Percentiles rank a stretch among this genome's conserved stretches.
phyloP scores from a whole-genome alignment of 2,888 invertebrate genomes.

The Synergus laeviventris region DNA sequence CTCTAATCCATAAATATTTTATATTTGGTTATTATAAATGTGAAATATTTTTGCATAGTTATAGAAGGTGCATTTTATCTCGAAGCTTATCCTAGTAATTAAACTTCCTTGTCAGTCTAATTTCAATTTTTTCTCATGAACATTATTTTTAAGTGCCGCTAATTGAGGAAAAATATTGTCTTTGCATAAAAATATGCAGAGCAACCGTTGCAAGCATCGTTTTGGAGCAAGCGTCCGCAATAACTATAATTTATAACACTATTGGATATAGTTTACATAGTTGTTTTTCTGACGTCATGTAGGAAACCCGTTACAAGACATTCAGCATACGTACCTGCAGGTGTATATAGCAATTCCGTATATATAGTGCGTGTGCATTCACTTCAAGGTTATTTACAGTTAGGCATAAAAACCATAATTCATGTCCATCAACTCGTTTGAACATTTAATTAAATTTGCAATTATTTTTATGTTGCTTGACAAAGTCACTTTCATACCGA shows the following conservation, averaged over 20 bases:
- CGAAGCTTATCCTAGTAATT: not conserved
- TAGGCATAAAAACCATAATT: not conserved
- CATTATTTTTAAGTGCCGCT: not conserved
- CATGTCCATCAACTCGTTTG: not conserved
- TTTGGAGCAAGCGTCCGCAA: not conserved
- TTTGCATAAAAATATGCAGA: not conserved
- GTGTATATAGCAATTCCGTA: constrained; percentile 12
- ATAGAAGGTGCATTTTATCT: not conserved
- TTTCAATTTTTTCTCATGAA: not conserved
- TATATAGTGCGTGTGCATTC: not conserved
- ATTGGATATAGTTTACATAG: constrained; percentile 24
- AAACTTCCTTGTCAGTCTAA: not conserved
- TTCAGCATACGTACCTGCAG: not conserved
- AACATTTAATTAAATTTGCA: not conserved
- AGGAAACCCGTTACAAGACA: constrained; percentile 14
- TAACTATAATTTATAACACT: constrained; percentile 26
- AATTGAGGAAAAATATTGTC: not conserved
- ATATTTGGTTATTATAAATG: too few relatives aligned
- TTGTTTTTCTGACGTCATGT: constrained; percentile 5
- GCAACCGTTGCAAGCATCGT: not conserved
- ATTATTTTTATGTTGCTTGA: too few relatives aligned
- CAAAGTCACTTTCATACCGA: too few relatives aligned
- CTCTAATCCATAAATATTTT: too few relatives aligned
- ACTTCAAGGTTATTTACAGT: constrained; percentile 2
- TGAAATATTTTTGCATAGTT: not conserved